Evolutionary conservation across 2,113 vertebrate species (phyloP).

Genomic region (Ptilonorhynchus violaceus): DNA sequence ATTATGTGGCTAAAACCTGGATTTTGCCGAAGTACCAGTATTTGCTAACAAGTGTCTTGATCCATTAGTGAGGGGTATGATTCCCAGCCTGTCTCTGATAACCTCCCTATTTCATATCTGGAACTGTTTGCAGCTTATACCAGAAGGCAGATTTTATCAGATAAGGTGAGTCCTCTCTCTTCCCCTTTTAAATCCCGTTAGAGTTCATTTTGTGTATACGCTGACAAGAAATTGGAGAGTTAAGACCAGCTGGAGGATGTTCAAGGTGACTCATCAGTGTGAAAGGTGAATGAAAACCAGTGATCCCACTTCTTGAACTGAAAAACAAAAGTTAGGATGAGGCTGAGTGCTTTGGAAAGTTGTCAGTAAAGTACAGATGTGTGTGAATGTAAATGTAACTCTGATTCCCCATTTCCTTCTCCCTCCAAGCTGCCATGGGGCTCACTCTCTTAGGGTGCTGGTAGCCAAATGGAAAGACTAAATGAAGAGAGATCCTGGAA

Average conservation of each 20-base stretch:
- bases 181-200: background rate
- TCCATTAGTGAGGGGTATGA: background rate
- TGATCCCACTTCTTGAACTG: background rate
- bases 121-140: background rate
- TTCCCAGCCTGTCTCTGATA: background rate
- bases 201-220: background rate
- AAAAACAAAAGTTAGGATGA: background rate
- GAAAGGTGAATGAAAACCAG: background rate
- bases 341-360: background rate
- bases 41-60: background rate
- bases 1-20: background rate
- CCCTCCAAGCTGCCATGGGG: background rate
- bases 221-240: background rate
- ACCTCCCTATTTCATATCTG: background rate
- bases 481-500: background rate
- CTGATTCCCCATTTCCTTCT: background rate
- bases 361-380: background rate
- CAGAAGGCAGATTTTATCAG: background rate
- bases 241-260: background rate
- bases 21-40: background rate
- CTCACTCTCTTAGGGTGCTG: background rate
- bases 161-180: background rate
- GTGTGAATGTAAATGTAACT: background rate
- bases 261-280: background rate
- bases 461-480: background rate